Conservation (phyloP, 2,888 invertebrate species). For the Silvanus unidentatus region DNA sequence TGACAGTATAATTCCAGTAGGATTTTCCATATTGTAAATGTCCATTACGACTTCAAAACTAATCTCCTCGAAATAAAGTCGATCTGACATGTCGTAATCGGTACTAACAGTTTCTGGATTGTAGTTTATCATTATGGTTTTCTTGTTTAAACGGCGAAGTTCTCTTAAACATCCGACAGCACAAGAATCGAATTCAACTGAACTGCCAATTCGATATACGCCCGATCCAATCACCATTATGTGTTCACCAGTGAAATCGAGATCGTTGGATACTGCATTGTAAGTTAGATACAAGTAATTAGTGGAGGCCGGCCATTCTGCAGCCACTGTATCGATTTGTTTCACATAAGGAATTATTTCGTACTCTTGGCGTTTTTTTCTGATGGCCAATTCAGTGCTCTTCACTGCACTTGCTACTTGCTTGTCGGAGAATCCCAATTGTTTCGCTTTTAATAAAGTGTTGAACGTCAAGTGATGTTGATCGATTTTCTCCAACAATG, state of each 20-base stretch:
- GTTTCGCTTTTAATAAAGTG: constrained; percentile 75
- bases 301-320: constrained; percentile 98
- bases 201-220: constrained; percentile 96
- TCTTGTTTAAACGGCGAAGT: constrained; percentile 75
- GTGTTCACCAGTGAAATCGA: constrained; percentile 72
- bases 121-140: constrained; percentile 98
- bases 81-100: constrained; percentile 98
- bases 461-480: constrained; percentile 57
- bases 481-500: constrained; percentile 59
- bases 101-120: constrained; percentile 99
- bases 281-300: constrained; percentile 99
- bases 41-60: constrained; percentile 99
- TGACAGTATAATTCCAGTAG: constrained; percentile 89
- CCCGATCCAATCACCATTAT: constrained; percentile 92
- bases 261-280: constrained; percentile 77
- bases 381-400: constrained; percentile 79
- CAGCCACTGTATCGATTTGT: constrained; percentile 98
- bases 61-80: constrained; percentile 98
- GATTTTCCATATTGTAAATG: constrained; percentile 89
- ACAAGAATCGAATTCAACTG: constrained; percentile 99
- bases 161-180: constrained; percentile 95
- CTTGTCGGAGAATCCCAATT: constrained; percentile 93
- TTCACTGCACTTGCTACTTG: constrained; percentile 85
- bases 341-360: constrained; percentile 83
- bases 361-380: constrained; percentile 69